These are phyloP conservation scores for Epinephelus coioides DNA, from an alignment of 2,797 vertebrate species.

Conservation along the genomic window DNA sequence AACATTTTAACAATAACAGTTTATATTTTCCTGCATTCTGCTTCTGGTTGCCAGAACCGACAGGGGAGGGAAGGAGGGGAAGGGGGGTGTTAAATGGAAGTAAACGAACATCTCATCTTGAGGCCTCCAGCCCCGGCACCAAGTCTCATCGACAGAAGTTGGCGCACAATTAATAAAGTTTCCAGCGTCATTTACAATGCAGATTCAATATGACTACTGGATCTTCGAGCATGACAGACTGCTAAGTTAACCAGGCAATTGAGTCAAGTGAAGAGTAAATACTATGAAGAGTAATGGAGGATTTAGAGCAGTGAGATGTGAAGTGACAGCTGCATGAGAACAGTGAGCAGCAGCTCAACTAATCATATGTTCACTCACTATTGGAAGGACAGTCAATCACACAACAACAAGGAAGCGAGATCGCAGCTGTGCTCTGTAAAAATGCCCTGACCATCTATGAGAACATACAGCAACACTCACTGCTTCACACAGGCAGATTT, in stretches of 20 bases:
- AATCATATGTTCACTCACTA: slow-evolving; percentile 80
- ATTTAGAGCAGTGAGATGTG: slow-evolving; percentile 54
- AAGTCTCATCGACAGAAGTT: slow-evolving; percentile 80
- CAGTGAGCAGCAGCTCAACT: slow-evolving; percentile 69
- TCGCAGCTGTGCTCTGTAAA: slow-evolving; percentile 79
- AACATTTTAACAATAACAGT: slow-evolving; percentile 90
- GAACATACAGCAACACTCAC: slow-evolving; percentile 73
- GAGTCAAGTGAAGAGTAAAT: slow-evolving; percentile 39
- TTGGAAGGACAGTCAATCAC: slow-evolving; percentile 80
- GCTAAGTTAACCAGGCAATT: slow-evolving; percentile 52
- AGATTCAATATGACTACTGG: slow-evolving; percentile 67
- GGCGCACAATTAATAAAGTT: slow-evolving; percentile 81
- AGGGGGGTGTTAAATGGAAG: slow-evolving; percentile 79
- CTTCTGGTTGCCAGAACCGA: slow-evolving; percentile 78
- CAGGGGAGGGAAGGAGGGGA: slow-evolving; percentile 62
- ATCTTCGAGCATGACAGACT: slow-evolving; percentile 39
- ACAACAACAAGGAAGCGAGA: slow-evolving; percentile 71
- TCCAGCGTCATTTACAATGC: slow-evolving; percentile 77
- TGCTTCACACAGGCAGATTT: slow-evolving; percentile 78
- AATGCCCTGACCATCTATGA: slow-evolving; percentile 78
- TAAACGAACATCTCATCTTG: slow-evolving; percentile 80
- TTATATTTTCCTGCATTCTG: slow-evolving; percentile 84
- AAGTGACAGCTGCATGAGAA: slow-evolving; percentile 75
- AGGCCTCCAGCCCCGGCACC: slow-evolving; percentile 76
- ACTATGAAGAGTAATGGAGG: slow-evolving; percentile 39